Percentiles rank a stretch among this genome's conserved stretches.
phyloP scores from a whole-genome alignment of 2,888 invertebrate genomes.

The Stegana nigrithorax region DNA sequence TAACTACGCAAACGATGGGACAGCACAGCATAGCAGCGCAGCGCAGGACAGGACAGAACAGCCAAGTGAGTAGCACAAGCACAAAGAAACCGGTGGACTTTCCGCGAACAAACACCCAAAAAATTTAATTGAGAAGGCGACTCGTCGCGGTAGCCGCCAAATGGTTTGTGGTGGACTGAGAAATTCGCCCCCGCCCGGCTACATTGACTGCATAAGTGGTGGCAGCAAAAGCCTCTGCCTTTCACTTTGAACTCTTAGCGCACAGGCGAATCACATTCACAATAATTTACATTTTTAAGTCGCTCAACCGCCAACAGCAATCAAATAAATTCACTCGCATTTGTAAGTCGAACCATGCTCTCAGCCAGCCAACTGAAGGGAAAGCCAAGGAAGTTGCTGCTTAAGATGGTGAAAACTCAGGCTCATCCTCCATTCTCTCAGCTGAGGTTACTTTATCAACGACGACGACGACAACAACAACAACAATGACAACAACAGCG shows the following conservation, averaged over 20 bases:
- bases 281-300: constrained; percentile 64
- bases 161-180: constrained; percentile 1
- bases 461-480: no score
- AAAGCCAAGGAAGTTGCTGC: no score
- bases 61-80: background rate
- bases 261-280: constrained; percentile 50
- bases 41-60: background rate
- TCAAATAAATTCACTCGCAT: constrained; percentile 43
- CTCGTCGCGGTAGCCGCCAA: constrained; percentile 35
- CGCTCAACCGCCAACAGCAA: constrained; percentile 46
- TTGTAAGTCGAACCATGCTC: constrained; percentile 26
- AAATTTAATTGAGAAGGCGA: constrained; percentile 53
- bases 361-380: background rate
- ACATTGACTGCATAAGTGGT: no score
- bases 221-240: no score
- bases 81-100: constrained; percentile 30
- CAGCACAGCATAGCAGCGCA: constrained; percentile 29
- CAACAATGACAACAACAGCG: no score
- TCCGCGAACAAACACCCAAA: constrained; percentile 44
- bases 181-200: no score
- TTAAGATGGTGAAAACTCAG: no score
- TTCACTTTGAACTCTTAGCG: constrained; percentile 37
- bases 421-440: no score
- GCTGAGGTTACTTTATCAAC: no score
- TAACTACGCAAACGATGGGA: no score